Base-by-base conservation (phyloP, 1,140 invertebrate genomes). In the Contarinia nasturtii region DNA sequence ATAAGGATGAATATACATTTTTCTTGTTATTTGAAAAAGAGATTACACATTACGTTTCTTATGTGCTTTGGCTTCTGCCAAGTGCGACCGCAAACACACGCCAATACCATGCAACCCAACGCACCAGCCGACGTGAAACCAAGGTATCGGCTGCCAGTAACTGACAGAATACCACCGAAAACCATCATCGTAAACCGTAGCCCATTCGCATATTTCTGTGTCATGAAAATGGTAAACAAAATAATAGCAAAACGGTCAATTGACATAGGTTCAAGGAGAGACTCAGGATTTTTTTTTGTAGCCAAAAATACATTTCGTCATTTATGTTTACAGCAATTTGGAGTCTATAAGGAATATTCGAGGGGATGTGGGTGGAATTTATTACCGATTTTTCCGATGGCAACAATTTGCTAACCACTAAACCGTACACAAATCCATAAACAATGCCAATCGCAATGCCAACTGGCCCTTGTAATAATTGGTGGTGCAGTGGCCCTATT, bases 81-180 rank as follows among this genome's bases (percentile, higher is more conserved):
- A 44, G 63, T 60, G 40, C 63, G 57, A 43, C 62, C 69, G 4
- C 75, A 76, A 21, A 79, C 69, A 63, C 79, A 79, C 2, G 76
- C 69, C 20, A 73, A 53, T 22, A 70, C 68, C 21, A 79, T 70
- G 55, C 72, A 73, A 2, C 68, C 76, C 15, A 80, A 57, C 7
- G 77, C 72, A 11, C 80, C 79, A 10, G 74, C 72, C n/a, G 75
- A 76, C 38, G 64, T 64, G 53, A 74, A 69, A 2, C 69, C 68
- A 41, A 76, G 57, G 22, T 59, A 56, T 43, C 65, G 61, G 53
- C 75, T 78, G 33, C 75, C 74, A 58, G 81, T 72, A 38, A 79
- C 69, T 21, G 70, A 66, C 41, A 76, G 58, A 34, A 76, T 55
- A 27, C 75, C 76, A 46, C 65, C 74, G 49, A 67, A 58, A 34